A percentile compares a stretch with the other conserved stretches of the same genome.
Conservation (phyloP, 2,888 invertebrate species). For the Argyresthia albistria region DNA sequence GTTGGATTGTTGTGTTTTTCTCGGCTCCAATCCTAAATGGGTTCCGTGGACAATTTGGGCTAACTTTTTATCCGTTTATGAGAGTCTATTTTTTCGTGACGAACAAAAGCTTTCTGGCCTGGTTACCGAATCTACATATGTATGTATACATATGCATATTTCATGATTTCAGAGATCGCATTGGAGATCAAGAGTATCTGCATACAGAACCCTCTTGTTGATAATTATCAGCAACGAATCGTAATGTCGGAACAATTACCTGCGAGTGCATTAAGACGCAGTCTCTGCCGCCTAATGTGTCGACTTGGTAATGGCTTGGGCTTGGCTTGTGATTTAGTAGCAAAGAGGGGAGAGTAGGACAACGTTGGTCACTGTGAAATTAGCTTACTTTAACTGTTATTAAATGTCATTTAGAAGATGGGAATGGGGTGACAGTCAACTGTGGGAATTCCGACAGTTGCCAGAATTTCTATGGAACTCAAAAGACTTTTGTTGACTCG, state of each 20-base stretch:
- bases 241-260: constrained; percentile 47
- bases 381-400: constrained; percentile 57
- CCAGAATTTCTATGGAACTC: constrained; percentile 35
- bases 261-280: constrained; percentile 25
- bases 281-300: constrained; percentile 39
- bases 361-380: constrained; percentile 27
- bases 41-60: constrained; percentile 2
- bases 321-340: constrained; percentile 15
- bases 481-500: background rate
- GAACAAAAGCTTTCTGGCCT: background rate
- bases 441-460: constrained; percentile 45
- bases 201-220: constrained; percentile 23
- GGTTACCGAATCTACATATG: too few species aligned
- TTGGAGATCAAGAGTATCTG: background rate
- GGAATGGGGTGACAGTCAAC: constrained; percentile 45
- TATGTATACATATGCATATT: too few species aligned
- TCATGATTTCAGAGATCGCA: background rate
- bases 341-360: constrained; percentile 13
- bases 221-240: constrained; percentile 34
- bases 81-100: background rate
- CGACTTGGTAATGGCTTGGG: constrained; percentile 37
- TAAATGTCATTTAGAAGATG: constrained; percentile 51
- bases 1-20: constrained; percentile 46
- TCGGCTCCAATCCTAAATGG: constrained; percentile 23
- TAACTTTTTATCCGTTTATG: background rate